Conservation (phyloP, 2,797 vertebrate genomes). For the Lithobates pipiens region DNA sequence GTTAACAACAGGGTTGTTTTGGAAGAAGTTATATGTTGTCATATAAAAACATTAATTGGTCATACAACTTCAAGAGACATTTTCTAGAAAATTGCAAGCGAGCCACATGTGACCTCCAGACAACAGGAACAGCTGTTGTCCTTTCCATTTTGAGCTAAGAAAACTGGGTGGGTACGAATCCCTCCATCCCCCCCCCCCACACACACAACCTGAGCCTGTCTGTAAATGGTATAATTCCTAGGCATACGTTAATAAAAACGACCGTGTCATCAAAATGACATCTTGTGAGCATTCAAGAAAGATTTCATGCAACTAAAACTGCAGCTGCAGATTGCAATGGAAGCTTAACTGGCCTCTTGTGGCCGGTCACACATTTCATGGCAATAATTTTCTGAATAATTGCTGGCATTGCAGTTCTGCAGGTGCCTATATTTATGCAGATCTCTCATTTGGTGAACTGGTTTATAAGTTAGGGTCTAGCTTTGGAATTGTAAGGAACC, state of each 20-base stretch:
- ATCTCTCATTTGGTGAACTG: neutral
- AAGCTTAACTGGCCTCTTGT: neutral
- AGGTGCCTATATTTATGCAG: neutral
- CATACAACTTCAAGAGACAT: no score
- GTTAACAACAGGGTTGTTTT: no score
- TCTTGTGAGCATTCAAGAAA: neutral
- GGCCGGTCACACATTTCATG: neutral
- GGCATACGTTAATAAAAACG: neutral
- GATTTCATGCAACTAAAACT: neutral
- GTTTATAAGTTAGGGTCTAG: no score
- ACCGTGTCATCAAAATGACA: neutral
- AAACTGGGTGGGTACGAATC: neutral
- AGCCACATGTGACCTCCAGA: neutral
- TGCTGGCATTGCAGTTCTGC: neutral
- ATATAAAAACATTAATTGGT: no score
- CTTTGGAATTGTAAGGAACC: no score
- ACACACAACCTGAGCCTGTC: conserved; percentile 6
- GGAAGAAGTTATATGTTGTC: no score
- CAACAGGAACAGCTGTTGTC: neutral
- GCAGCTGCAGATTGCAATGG: neutral
- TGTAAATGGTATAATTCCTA: neutral
- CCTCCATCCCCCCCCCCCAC: no score
- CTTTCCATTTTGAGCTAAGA: conserved; percentile 16
- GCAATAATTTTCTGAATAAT: neutral
- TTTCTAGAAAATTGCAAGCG: no score